These are phyloP conservation scores for Picathartes gymnocephalus DNA, from an alignment of 2,113 vertebrate species.

Conservation along the genomic window DNA sequence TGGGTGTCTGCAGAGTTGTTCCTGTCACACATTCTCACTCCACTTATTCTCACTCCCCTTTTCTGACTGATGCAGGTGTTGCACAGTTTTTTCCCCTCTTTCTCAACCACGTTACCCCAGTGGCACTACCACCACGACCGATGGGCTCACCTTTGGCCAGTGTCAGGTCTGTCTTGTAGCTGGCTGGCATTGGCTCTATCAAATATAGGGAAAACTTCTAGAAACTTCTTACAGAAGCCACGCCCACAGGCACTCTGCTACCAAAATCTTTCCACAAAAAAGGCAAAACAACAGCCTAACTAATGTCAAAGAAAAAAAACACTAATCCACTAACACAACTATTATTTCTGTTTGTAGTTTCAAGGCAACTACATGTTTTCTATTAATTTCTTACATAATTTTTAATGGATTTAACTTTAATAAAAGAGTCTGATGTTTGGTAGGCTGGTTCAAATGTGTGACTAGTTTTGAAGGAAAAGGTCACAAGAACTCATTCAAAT, in stretches of 20 bases:
- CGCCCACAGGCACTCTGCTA: not conserved
- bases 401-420: not conserved
- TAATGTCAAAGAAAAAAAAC: not conserved
- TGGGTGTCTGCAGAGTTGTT: too few relatives aligned
- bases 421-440: not conserved
- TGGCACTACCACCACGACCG: not conserved
- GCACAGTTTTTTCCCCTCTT: fast-evolving
- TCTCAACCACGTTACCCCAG: not conserved
- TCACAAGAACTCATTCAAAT: not conserved
- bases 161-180: fast-evolving
- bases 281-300: not conserved
- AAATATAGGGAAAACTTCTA: not conserved
- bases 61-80: not conserved
- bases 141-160: too few relatives aligned
- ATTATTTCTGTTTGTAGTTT: not conserved
- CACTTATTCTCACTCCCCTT: not conserved
- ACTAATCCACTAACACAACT: not conserved
- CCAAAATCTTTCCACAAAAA: not conserved
- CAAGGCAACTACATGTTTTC: not conserved
- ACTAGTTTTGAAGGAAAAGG: not conserved
- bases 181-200: not conserved
- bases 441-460: not conserved
- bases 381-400: not conserved
- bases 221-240: not conserved
- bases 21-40: too few relatives aligned